Evolutionary conservation across 2,797 vertebrate genomes (phyloP), one percentile per base, ranked within the genome.

Genomic region (Darevskia nairensis): DNA sequence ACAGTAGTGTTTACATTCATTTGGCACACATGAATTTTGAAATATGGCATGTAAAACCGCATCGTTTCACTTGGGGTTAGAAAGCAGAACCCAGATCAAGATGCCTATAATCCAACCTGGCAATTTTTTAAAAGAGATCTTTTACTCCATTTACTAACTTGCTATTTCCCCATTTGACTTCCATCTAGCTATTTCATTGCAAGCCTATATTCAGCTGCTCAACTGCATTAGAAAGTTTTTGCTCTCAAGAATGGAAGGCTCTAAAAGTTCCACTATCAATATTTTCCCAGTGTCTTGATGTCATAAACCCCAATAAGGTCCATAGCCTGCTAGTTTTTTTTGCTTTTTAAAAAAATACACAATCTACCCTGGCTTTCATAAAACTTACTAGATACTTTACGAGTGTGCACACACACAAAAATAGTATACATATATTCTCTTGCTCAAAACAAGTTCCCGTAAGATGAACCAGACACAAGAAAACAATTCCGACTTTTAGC

Each of bases 191-290:
- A 94, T 5, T 85, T 61, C 1, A 80, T 50, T 80, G 92, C 92
- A 92, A 77, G 8, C n/a, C 35, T 27, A 3, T 75, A 87, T 89
- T 93, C 55, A 95, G 91, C 66, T 80, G 82, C 68, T 50, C 89
- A 85, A 13, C 29, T 89, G 68, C 77, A 83, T 80, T 74, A 86
- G 71, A 76, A 29, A 83, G 85, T 32, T 93, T 94, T 90, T 84
- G 86, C 23, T 74, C 69, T 88, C 84, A 89, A 86, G 1, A 86
- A 84, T 86, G 66, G 61, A 90, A 93, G n/a, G 41, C 82, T 84
- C 71, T 91, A 91, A n/a, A 81, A 25, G 8, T 59, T 19, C 55
- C 41, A 41, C 6, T n/a, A 77, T 76, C n/a, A 50, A 76, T 69
- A 41, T 68, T 77, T 68, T 83, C 44, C 76, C 32, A 77, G 11